A percentile compares a stretch with the other conserved stretches of the same genome.
phyloP scores from a whole-genome alignment of 1,140 invertebrate species.

The Anoplolepis gracilipes region DNA sequence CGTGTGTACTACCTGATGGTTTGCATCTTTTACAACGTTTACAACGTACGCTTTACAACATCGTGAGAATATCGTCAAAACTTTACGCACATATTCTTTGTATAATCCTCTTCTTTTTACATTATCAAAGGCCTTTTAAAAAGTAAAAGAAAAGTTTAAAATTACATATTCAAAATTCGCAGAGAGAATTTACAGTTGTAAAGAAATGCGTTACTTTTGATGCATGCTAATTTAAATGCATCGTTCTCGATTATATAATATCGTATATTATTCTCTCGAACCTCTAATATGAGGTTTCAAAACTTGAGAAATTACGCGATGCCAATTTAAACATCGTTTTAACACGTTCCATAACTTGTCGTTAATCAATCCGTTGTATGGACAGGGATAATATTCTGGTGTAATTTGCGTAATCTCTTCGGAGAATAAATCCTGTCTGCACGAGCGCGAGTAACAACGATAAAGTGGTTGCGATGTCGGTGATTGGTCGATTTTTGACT shows the following conservation, averaged over 20 bases:
- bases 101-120: neutral
- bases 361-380: constrained; percentile 61
- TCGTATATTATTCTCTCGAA: neutral
- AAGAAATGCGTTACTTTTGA: neutral
- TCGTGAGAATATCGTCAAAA: neutral
- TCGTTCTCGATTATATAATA: neutral
- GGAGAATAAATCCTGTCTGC: constrained; percentile 50
- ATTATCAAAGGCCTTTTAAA: neutral
- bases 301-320: neutral
- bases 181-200: neutral
- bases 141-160: neutral
- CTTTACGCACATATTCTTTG: neutral
- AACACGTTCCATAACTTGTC: constrained; percentile 35
- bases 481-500: constrained; percentile 73
- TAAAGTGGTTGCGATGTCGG: constrained; percentile 74
- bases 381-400: constrained; percentile 66
- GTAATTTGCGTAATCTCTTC: constrained; percentile 65
- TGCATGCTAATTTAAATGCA: neutral
- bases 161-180: neutral
- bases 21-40: constrained; percentile 15
- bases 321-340: constrained; percentile 19
- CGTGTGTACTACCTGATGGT: neutral
- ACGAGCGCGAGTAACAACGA: constrained; percentile 72
- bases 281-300: neutral
- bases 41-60: neutral